phyloP scores from a whole-genome alignment of 2,888 invertebrate species.

The Amaurobius ferox region DNA sequence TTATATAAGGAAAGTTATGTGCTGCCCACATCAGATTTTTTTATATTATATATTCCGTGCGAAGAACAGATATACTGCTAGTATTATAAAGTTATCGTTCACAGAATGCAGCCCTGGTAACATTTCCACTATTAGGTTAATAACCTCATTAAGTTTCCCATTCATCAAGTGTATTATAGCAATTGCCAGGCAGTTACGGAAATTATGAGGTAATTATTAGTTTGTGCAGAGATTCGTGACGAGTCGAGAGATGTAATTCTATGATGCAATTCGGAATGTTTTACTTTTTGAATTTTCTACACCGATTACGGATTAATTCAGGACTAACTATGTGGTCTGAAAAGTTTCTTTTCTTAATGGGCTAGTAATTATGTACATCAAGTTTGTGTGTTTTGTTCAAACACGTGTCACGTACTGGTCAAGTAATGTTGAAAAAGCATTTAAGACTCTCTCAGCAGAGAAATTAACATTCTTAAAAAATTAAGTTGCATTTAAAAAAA shows the following conservation, averaged over 20 bases:
- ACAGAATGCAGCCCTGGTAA: too few relatives aligned
- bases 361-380: too few relatives aligned
- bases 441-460: too few relatives aligned
- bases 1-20: too few relatives aligned
- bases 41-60: too few relatives aligned
- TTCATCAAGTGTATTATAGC: neutral
- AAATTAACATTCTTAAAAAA: too few relatives aligned
- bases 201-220: neutral
- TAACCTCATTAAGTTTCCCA: neutral
- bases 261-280: neutral
- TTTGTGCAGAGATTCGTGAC: neutral
- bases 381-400: neutral
- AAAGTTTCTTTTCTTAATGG: too few relatives aligned
- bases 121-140: neutral
- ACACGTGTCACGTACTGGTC: neutral
- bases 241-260: neutral
- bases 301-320: neutral
- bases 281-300: neutral
- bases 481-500: too few relatives aligned
- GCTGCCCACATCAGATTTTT: too few relatives aligned
- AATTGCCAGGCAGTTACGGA: neutral
- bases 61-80: too few relatives aligned
- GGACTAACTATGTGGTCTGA: neutral
- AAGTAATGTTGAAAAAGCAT: neutral
- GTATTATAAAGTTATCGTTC: too few relatives aligned